Evolutionary conservation across 1,140 invertebrate genomes (phyloP).

Genomic region (Drosophila asahinai): DNA sequence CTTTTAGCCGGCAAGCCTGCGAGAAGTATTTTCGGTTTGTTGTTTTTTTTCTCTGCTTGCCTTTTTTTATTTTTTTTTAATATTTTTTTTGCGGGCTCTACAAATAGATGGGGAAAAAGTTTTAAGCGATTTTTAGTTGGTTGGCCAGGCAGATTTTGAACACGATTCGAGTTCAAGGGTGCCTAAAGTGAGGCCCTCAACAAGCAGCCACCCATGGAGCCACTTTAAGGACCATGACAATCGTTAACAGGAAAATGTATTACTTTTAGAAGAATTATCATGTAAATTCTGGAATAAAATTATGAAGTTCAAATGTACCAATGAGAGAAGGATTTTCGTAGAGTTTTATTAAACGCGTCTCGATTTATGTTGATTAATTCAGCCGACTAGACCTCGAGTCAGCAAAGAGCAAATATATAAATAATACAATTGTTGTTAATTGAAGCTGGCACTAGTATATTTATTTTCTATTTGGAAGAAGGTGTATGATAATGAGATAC

Average conservation of each 20-base stretch:
- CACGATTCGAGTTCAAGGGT: conserved; percentile 19
- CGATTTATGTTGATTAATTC: too few species aligned
- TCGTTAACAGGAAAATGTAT: neutral
- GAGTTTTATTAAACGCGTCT: too few species aligned
- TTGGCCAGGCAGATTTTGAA: conserved; percentile 20
- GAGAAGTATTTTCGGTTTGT: conserved; percentile 19
- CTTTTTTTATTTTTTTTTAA: conserved; percentile 2
- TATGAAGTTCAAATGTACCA: too few species aligned
- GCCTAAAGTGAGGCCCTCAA: neutral
- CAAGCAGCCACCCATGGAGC: too few species aligned
- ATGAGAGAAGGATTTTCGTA: too few species aligned
- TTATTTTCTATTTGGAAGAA: too few species aligned
- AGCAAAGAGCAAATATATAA: too few species aligned
- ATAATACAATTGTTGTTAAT: too few species aligned
- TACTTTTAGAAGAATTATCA: neutral
- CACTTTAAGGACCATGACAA: neutral
- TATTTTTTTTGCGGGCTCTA: conserved; percentile 9
- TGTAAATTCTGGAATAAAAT: neutral
- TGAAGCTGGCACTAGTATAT: too few species aligned
- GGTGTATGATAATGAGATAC: too few species aligned
- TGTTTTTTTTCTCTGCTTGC: conserved; percentile 1
- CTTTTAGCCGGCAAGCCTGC: conserved; percentile 14
- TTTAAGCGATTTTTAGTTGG: conserved; percentile 61
- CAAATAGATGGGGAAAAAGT: conserved; percentile 53
- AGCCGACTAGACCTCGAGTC: too few species aligned